Conservation (phyloP, 2,797 vertebrate species). For the Pampus argenteus region DNA sequence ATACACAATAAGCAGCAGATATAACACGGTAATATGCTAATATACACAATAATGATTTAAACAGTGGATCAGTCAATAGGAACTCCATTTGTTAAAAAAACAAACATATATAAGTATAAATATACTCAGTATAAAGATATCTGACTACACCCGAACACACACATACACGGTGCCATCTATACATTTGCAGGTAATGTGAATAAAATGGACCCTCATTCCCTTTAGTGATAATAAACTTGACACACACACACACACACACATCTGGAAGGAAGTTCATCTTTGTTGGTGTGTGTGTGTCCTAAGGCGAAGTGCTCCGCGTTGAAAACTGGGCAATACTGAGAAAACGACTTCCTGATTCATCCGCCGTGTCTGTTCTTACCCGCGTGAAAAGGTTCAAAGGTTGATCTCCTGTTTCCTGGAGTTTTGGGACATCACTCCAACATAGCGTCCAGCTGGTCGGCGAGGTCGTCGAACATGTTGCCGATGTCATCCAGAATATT, state of each 20-base stretch:
- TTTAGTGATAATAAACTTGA: slow-evolving; percentile 34
- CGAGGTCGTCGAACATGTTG: slow-evolving; percentile 97
- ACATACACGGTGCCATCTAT: slow-evolving; percentile 37
- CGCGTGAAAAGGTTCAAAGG: not conserved
- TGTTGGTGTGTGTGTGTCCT: slow-evolving; percentile 50
- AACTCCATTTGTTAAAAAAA: slow-evolving; percentile 62
- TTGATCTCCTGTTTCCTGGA: not conserved
- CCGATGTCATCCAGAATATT: slow-evolving; percentile 97
- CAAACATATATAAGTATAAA: slow-evolving; percentile 63
- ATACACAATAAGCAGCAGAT: slow-evolving; percentile 36
- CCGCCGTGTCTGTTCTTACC: not conserved
- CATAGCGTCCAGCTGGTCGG: slow-evolving; percentile 96
- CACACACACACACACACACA: slow-evolving; percentile 18
- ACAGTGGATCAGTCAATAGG: slow-evolving; percentile 39
- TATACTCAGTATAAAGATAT: slow-evolving; percentile 65
- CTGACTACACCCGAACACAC: slow-evolving; percentile 34
- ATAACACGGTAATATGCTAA: slow-evolving; percentile 26
- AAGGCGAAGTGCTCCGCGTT: slow-evolving; percentile 66
- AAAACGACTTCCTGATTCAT: not conserved
- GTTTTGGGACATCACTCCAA: slow-evolving; percentile 81
- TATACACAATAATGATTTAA: slow-evolving; percentile 29
- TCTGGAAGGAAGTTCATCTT: slow-evolving; percentile 13
- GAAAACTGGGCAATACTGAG: slow-evolving; percentile 13
- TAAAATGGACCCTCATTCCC: slow-evolving; percentile 52
- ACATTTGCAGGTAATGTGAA: slow-evolving; percentile 50